These are phyloP conservation scores for Herminia tarsipennalis DNA, from an alignment of 2,888 invertebrate species.

Conservation along the genomic window DNA sequence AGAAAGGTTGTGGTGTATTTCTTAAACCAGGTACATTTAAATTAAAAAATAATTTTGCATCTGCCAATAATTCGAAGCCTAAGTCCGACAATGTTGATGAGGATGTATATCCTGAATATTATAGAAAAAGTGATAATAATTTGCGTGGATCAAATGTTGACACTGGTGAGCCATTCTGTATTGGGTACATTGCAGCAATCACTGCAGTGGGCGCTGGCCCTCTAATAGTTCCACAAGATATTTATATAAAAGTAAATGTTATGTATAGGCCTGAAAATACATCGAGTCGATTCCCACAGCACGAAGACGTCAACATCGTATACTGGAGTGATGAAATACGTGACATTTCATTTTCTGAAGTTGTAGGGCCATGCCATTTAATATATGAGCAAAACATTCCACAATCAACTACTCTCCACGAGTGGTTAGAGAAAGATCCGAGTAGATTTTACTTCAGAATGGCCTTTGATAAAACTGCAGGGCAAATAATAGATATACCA, in stretches of 20 bases:
- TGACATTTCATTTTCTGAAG: conserved; percentile 85
- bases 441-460: conserved; percentile 91
- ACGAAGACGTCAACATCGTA: conserved; percentile 89
- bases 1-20: conserved; percentile 89
- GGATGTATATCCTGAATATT: conserved; percentile 92
- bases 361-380: conserved; percentile 90
- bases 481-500: conserved; percentile 87
- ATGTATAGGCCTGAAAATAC: conserved; percentile 92
- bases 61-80: conserved; percentile 47
- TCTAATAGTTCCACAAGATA: conserved; percentile 83
- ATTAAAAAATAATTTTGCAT: conserved; percentile 74
- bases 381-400: conserved; percentile 87
- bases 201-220: conserved; percentile 81
- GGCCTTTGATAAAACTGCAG: conserved; percentile 86
- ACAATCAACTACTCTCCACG: conserved; percentile 76
- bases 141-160: conserved; percentile 90
- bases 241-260: conserved; percentile 88
- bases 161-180: conserved; percentile 91
- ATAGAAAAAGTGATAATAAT: conserved; percentile 89
- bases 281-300: conserved; percentile 85
- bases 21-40: conserved; percentile 87
- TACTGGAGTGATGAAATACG: conserved; percentile 92
- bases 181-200: conserved; percentile 89
- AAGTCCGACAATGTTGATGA: conserved; percentile 87
- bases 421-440: conserved; percentile 88